These are phyloP conservation scores for Haliclystus octoradiatus DNA, from an alignment of 30 jellyfish, hydroid and myxozoan genomes.

Conservation along the genomic window DNA sequence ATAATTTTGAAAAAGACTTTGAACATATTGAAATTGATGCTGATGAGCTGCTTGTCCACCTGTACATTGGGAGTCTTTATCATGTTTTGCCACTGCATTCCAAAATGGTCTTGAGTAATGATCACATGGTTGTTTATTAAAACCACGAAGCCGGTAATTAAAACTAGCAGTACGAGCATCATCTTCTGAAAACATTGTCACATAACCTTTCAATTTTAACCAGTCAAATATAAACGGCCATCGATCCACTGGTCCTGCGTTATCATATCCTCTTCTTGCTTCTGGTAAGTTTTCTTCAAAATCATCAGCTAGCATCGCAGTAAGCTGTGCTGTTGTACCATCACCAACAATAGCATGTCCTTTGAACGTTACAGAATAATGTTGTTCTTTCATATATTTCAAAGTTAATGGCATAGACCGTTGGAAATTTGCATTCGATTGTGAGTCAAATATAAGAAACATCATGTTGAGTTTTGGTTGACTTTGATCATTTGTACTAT, in stretches of 20 bases:
- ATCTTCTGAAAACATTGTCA: conserved; percentile 48
- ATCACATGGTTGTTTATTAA: conserved; percentile 42
- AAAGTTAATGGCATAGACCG: conserved; percentile 32
- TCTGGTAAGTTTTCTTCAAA: conserved; percentile 62
- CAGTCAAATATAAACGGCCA: conserved; percentile 57
- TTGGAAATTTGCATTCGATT: conserved; percentile 48
- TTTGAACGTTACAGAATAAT: conserved; percentile 27
- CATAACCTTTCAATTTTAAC: conserved; percentile 31
- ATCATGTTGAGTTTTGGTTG: conserved; percentile 26
- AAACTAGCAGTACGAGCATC: conserved; percentile 43
- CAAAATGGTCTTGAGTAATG: conserved; percentile 62
- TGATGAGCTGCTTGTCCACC: conserved; percentile 18
- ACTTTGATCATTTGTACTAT: too few species aligned
- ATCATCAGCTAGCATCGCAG: conserved; percentile 46
- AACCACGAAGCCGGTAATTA: conserved; percentile 52
- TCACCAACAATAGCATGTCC: conserved; percentile 82
- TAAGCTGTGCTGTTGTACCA: conserved; percentile 80
- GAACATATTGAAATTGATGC: conserved; percentile 25
- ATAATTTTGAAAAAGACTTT: conserved; percentile 21
- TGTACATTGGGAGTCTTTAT: conserved; percentile 15
- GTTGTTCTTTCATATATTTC: conserved; percentile 11
- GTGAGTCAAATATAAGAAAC: conserved; percentile 58
- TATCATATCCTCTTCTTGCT: conserved; percentile 40
- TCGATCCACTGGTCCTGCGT: conserved; percentile 39
- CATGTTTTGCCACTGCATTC: conserved; percentile 18